Evolutionary conservation across 2,113 vertebrate genomes (phyloP).

Genomic region (Chascanopsetta lugubris): DNA sequence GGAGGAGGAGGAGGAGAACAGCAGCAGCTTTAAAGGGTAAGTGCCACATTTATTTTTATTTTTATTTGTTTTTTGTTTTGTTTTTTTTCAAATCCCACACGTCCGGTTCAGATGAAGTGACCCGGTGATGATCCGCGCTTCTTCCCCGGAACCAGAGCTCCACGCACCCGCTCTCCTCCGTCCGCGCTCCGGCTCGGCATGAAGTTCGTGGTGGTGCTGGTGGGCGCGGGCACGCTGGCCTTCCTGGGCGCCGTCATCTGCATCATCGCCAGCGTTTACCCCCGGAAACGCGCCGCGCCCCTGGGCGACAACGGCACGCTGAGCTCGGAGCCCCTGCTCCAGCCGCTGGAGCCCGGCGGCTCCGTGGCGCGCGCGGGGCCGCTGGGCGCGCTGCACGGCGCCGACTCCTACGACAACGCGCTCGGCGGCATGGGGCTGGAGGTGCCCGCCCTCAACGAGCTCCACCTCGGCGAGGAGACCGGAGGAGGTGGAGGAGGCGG

Average conservation of each 20-base stretch:
- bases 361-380: slow-evolving; percentile 79
- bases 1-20: slow-evolving; percentile 15
- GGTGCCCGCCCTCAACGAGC: slow-evolving; percentile 75
- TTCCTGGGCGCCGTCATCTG: slow-evolving; percentile 95
- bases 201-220: slow-evolving; percentile 94
- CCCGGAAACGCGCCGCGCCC: slow-evolving; percentile 81
- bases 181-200: slow-evolving; percentile 81
- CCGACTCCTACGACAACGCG: slow-evolving; percentile 77
- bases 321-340: slow-evolving; percentile 71
- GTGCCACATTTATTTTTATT: no score
- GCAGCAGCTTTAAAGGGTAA: slow-evolving; percentile 18
- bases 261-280: slow-evolving; percentile 94
- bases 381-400: slow-evolving; percentile 86
- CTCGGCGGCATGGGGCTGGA: slow-evolving; percentile 74
- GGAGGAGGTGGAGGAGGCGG: slow-evolving; percentile 22
- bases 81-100: no score
- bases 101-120: no score
- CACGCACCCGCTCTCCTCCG: slow-evolving; percentile 40
- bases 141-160: no score
- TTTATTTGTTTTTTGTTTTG: no score
- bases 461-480: slow-evolving; percentile 71
- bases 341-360: slow-evolving; percentile 64
- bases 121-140: no score
- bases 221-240: slow-evolving; percentile 91
- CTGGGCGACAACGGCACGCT: slow-evolving; percentile 81